Percentiles rank a stretch among this genome's conserved stretches.
phyloP scores from a whole-genome alignment of 2,888 invertebrate genomes.

The Flexamia atlantica region DNA sequence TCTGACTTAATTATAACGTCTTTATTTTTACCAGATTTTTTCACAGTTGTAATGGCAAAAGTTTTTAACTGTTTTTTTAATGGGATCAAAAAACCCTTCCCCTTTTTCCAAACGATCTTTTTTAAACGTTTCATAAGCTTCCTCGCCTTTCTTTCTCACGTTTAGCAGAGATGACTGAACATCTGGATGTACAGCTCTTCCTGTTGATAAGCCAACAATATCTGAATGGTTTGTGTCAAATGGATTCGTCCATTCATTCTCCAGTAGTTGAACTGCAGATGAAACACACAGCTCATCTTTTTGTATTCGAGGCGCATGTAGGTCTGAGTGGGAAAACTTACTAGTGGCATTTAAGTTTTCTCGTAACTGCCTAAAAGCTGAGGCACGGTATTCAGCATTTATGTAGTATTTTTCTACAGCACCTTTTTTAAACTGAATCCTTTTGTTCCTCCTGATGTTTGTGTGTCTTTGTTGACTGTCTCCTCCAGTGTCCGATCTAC shows the following conservation, averaged over 20 bases:
- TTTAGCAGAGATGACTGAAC: conserved; percentile 27
- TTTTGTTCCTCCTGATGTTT: conserved; percentile 13
- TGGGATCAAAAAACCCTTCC: conserved; percentile 19
- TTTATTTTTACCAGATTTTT: conserved; percentile 29
- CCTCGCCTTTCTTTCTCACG: conserved; percentile 33
- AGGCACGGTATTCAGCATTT: conserved; percentile 34
- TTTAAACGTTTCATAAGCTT: conserved; percentile 35
- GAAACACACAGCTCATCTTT: conserved; percentile 12
- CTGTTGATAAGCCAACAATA: conserved; percentile 29
- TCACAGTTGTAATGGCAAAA: conserved; percentile 9
- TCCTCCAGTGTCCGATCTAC: conserved; percentile 43
- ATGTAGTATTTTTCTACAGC: conserved; percentile 11
- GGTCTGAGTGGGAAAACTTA: conserved; percentile 32
- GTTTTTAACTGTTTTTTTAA: conserved; percentile 34
- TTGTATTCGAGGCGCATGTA: conserved; percentile 33
- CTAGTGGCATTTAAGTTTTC: conserved; percentile 45
- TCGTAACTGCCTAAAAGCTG: conserved; percentile 32
- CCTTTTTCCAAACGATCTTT: conserved; percentile 34
- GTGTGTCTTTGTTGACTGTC: conserved; percentile 27
- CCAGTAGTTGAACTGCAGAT: conserved; percentile 38
- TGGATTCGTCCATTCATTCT: conserved; percentile 41
- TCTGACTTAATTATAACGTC: conserved; percentile 36
- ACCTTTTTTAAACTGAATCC: conserved; percentile 38
- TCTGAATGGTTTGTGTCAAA: conserved; percentile 9
- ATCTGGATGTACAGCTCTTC: conserved; percentile 6